These are phyloP conservation scores for Eubasilissa regina DNA, from an alignment of 1,140 invertebrate genomes.

Conservation along the genomic window DNA sequence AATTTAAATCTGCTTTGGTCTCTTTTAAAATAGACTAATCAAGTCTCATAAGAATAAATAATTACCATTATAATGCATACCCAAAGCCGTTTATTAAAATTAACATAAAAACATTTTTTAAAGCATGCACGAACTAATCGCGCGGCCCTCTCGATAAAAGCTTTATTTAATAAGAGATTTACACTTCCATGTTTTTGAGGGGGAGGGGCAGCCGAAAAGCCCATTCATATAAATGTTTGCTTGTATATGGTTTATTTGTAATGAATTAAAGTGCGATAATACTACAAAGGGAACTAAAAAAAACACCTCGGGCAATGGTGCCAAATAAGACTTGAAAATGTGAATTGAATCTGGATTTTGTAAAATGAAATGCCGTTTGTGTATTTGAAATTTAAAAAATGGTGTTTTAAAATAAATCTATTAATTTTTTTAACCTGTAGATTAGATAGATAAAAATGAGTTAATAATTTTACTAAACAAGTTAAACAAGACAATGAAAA, in stretches of 20 bases:
- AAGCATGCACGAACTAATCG: slow-evolving; percentile 8
- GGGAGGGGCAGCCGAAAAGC: slow-evolving; percentile 49
- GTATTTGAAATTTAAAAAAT: not conserved
- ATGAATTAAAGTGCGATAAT: slow-evolving; percentile 46
- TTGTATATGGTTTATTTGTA: slow-evolving; percentile 39
- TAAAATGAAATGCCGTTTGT: slow-evolving; percentile 23
- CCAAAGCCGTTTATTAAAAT: no score
- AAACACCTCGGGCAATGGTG: slow-evolving; percentile 2
- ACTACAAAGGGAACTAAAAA: slow-evolving; percentile 43
- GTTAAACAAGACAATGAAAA: no score
- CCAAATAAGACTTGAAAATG: slow-evolving; percentile 16
- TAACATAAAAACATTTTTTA: not conserved
- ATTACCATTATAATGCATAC: no score
- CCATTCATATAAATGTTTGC: slow-evolving; percentile 52
- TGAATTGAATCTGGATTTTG: slow-evolving; percentile 18
- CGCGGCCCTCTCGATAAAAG: slow-evolving; percentile 36
- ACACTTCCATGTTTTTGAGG: slow-evolving; percentile 52
- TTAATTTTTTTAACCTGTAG: no score
- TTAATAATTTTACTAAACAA: no score
- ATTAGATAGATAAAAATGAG: no score
- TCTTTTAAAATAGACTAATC: no score
- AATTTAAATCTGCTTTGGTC: no score
- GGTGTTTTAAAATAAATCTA: no score
- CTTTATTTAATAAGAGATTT: slow-evolving; percentile 52
- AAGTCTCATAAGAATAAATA: no score